Evolutionary conservation across 2,797 vertebrate genomes (phyloP), one percentile per base, ranked within the genome.

Genomic region (Anableps anableps): DNA sequence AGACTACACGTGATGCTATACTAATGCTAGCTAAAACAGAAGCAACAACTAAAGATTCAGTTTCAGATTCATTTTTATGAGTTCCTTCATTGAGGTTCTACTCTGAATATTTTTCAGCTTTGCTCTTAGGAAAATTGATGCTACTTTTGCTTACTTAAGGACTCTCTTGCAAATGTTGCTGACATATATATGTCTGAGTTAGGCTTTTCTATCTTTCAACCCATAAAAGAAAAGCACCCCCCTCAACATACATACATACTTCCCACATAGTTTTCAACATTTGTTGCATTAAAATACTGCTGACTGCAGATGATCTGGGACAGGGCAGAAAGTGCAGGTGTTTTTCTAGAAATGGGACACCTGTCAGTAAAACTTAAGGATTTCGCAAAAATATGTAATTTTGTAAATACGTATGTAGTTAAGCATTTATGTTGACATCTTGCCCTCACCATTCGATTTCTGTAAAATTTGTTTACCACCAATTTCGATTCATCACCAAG

Each of bases 281-380:
- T 51, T 73, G 48, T 34, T 13, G 21, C 72, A 36, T 36, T 31
- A 14, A 64, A 36, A 36, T 19, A 4, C 62, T 36, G 62, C 34
- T 64, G 31, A 38, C 62, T 36, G 34, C 62, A 64, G 62, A 64
- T 36, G 19, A 64, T 64, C 62, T 64, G 62, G 29, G 72, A 73
- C 72, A 34, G 47, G 19, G 21, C 31, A 55, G 19, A 55, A 2
- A 51, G 9, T 73, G 17, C 34, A 10, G 47, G 29, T 31, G 34
- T 34, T 23, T 51, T 34, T 1, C 72, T 41, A 11, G 36, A 11
- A 36, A 31, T 58, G 23, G n/a, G 29, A 31, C 55, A 60, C 55
- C n/a, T 31, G 14, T n/a, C 23, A 8, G 68, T 41, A 14, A 60
- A n/a, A 43, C 68, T 26, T 43, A 26, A 43, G 53, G 26, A n/a